Percentiles rank a stretch among this genome's conserved stretches.
Evolutionary conservation across 2,797 vertebrate genomes (phyloP).

Genomic region (Liasis olivaceus): DNA sequence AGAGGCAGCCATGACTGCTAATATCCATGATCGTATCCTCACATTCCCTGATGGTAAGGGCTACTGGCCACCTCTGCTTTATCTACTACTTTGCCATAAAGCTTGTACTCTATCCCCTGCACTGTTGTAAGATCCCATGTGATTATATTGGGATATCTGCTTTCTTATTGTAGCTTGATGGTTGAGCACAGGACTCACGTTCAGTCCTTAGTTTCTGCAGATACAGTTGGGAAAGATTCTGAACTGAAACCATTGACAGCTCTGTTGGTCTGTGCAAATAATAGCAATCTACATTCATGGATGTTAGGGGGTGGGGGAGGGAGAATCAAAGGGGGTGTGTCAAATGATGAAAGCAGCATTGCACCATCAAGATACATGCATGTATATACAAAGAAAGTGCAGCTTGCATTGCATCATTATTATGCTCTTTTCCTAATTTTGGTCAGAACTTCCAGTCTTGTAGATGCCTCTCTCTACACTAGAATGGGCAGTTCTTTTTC

Average conservation of each 20-base stretch:
- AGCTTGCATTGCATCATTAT: no score
- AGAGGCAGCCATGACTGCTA: slow-evolving; percentile 87
- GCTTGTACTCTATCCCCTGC: no score
- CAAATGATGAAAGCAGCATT: no score
- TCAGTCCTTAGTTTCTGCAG: not conserved
- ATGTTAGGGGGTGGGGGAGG: not conserved
- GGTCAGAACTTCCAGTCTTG: no score
- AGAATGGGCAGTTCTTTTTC: no score
- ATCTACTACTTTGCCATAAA: not conserved
- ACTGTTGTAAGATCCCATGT: no score
- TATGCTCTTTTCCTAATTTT: no score
- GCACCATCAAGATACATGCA: no score
- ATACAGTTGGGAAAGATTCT: not conserved
- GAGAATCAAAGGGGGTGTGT: no score
- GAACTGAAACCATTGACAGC: not conserved
- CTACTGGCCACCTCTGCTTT: not conserved
- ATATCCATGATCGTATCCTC: slow-evolving; percentile 90
- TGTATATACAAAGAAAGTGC: no score
- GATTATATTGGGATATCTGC: not conserved
- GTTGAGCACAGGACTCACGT: no score
- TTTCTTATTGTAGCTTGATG: not conserved
- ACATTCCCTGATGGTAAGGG: slow-evolving; percentile 87
- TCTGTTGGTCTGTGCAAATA: not conserved
- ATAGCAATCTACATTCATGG: not conserved
- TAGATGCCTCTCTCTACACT: no score